Evolutionary conservation across 1,140 invertebrate species (phyloP).

Genomic region (Anastrepha ludens): DNA sequence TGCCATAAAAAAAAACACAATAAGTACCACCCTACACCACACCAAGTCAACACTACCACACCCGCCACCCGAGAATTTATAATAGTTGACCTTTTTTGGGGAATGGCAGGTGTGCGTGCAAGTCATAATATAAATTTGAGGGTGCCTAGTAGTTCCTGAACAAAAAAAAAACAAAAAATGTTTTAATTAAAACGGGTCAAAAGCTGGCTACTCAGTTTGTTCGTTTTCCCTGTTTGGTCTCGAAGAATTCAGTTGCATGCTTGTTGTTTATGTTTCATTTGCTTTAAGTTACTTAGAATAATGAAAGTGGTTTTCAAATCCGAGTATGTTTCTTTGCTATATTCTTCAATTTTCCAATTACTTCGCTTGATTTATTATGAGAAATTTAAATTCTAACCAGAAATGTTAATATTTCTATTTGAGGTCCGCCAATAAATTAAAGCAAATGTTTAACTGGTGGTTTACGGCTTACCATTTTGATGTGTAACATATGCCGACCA

Average conservation of each 20-base stretch:
- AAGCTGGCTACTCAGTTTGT: background rate
- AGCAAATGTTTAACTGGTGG: background rate
- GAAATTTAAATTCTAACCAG: constrained; percentile 1
- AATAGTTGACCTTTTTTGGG: background rate
- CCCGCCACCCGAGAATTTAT: background rate
- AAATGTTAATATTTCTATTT: constrained; percentile 7
- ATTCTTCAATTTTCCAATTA: background rate
- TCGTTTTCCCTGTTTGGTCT: background rate
- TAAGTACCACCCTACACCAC: too few relatives aligned
- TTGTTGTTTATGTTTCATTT: background rate
- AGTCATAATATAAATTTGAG: background rate
- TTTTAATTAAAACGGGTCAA: background rate
- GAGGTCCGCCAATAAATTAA: background rate
- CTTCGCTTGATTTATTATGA: background rate
- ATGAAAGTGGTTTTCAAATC: background rate
- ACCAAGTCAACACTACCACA: background rate
- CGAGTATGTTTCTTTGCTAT: background rate
- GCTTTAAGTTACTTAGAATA: background rate
- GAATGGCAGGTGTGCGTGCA: background rate
- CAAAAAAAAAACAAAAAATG: background rate
- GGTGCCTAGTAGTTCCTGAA: too few relatives aligned
- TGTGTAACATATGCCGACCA: background rate
- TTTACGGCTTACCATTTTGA: background rate
- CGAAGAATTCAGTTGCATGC: background rate
- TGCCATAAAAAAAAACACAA: too few relatives aligned